phyloP scores from a whole-genome alignment of 2,888 invertebrate genomes.

The Mesochorus sp. region DNA sequence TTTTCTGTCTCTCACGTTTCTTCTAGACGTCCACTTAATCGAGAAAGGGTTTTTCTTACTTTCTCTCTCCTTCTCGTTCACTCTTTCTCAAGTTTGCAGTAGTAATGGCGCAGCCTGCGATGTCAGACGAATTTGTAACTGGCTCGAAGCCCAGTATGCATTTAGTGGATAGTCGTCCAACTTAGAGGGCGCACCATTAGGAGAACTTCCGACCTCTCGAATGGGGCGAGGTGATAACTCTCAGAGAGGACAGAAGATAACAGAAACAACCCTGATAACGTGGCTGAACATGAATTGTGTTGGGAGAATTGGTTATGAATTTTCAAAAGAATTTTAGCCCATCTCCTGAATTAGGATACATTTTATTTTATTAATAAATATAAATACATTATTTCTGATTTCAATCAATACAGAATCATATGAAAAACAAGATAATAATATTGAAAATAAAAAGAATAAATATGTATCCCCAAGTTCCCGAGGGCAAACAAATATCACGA shows the following conservation, averaged over 20 bases:
- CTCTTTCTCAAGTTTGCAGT: slow-evolving; percentile 20
- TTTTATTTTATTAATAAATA: too few relatives aligned
- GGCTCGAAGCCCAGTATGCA: slow-evolving; percentile 51
- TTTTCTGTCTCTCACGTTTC: neutral
- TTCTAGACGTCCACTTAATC: slow-evolving; percentile 39
- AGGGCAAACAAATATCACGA: too few relatives aligned
- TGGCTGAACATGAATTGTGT: slow-evolving; percentile 23
- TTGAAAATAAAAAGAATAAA: too few relatives aligned
- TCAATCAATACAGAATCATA: too few relatives aligned
- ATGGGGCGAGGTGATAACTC: neutral
- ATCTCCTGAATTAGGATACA: too few relatives aligned
- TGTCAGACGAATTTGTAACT: slow-evolving; percentile 50
- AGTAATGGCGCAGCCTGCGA: slow-evolving; percentile 30
- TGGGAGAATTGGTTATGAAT: too few relatives aligned
- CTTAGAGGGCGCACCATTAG: slow-evolving; percentile 47
- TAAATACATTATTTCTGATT: too few relatives aligned
- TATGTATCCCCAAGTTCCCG: too few relatives aligned
- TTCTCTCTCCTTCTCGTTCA: neutral
- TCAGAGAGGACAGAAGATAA: too few relatives aligned
- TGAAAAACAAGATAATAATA: too few relatives aligned
- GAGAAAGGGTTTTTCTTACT: slow-evolving; percentile 5
- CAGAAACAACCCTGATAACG: neutral
- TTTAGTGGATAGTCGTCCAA: slow-evolving; percentile 43
- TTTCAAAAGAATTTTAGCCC: too few relatives aligned
- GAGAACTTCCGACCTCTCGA: slow-evolving; percentile 31